Evolutionary conservation across 2,888 invertebrate species (phyloP).

Genomic region (Drosophila birchii): DNA sequence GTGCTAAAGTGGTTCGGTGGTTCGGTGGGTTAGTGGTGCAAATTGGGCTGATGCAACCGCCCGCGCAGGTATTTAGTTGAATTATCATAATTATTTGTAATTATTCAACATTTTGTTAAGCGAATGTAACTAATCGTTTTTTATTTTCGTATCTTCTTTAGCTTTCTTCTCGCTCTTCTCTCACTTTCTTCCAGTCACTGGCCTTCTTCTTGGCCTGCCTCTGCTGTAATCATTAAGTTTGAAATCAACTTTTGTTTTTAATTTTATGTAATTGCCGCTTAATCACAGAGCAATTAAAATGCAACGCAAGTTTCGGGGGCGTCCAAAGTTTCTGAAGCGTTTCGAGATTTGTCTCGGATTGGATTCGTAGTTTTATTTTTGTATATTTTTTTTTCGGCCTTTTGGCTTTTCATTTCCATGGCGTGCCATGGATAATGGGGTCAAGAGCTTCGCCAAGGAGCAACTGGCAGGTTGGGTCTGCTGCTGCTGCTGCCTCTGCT

Average conservation of each 20-base stretch:
- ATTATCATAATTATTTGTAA: slow-evolving; percentile 73
- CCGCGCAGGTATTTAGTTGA: slow-evolving; percentile 62
- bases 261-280: slow-evolving; percentile 75
- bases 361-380: slow-evolving; percentile 12
- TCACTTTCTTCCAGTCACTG: slow-evolving; percentile 57
- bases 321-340: slow-evolving; percentile 41
- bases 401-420: slow-evolving; percentile 39
- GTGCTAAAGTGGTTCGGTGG: slow-evolving; percentile 53
- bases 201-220: slow-evolving; percentile 33
- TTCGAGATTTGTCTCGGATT: slow-evolving; percentile 21
- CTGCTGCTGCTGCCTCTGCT: slow-evolving; percentile 18
- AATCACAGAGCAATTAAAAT: slow-evolving; percentile 75
- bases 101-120: slow-evolving; percentile 74
- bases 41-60: slow-evolving; percentile 69
- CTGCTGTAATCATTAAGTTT: slow-evolving; percentile 77
- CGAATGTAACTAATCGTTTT: slow-evolving; percentile 67
- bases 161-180: slow-evolving; percentile 29
- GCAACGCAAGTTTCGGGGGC: slow-evolving; percentile 58
- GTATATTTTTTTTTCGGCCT: slow-evolving; percentile 4
- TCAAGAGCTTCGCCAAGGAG: slow-evolving; percentile 67
- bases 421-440: slow-evolving; percentile 50
- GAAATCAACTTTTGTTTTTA: slow-evolving; percentile 65
- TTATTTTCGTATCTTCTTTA: neutral
- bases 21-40: slow-evolving; percentile 61
- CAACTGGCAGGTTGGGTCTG: slow-evolving; percentile 32